A percentile compares a stretch with the other conserved stretches of the same genome.
Conservation (phyloP, 2,113 vertebrate genomes). For the Podarcis cretensis region DNA sequence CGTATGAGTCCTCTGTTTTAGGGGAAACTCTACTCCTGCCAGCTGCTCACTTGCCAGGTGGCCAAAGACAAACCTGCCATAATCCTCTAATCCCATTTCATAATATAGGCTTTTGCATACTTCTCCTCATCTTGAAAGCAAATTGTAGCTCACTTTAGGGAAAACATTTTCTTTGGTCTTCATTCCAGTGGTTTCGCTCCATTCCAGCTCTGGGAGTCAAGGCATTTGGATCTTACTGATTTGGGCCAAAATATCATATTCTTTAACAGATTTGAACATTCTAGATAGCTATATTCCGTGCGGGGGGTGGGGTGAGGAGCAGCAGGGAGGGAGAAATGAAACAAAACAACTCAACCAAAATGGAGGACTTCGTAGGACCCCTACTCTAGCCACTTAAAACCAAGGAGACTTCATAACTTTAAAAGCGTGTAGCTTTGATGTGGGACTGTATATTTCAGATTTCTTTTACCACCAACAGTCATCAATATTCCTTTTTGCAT, state of each 20-base stretch:
- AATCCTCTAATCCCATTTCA: slow-evolving; percentile 6
- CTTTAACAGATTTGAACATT: slow-evolving; percentile 50
- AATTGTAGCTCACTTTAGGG: slow-evolving; percentile 22
- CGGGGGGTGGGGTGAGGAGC: too few species aligned
- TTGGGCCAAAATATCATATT: slow-evolving; percentile 44
- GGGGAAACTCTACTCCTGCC: slow-evolving; percentile 14
- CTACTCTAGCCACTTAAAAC: neutral
- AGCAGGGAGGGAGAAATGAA: neutral
- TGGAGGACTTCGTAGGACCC: neutral
- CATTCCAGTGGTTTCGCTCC: slow-evolving; percentile 49
- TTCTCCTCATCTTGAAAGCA: slow-evolving; percentile 33
- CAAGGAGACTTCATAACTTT: neutral
- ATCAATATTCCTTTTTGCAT: neutral
- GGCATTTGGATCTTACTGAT: slow-evolving; percentile 37
- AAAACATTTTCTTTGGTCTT: slow-evolving; percentile 61
- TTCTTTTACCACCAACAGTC: neutral
- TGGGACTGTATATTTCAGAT: neutral
- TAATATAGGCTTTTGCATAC: neutral
- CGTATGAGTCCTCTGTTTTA: neutral
- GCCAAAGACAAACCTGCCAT: slow-evolving; percentile 19
- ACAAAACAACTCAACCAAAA: neutral
- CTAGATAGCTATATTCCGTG: slow-evolving; percentile 13
- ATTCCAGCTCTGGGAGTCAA: slow-evolving; percentile 47
- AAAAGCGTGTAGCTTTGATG: neutral
- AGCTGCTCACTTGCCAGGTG: neutral